Base-by-base conservation (phyloP, 2,797 vertebrate genomes). In the Oryzias sinensis region DNA sequence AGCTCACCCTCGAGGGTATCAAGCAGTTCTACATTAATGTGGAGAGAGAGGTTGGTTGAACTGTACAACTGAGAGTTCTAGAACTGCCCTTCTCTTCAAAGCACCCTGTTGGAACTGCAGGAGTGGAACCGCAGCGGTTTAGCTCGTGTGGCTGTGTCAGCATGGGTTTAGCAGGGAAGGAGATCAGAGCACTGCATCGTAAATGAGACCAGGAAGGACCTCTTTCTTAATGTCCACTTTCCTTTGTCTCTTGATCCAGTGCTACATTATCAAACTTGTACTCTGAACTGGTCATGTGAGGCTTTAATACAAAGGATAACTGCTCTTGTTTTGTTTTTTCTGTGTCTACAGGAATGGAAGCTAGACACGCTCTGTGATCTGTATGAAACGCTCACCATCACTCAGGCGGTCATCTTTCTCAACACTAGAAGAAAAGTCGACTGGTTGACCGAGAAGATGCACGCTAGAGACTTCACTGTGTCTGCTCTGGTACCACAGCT, bases 1-100 rank as follows among this genome's bases (percentile, higher is more conserved):
- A 99, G 84, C 93, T 99, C 77, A 98, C 97, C 77, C 93, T 99
- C 15, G 97, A 99, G 94, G 97, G 97, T 89, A 98, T 99, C 85
- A 98, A 98, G 89, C 97, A 98, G 14, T 99, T 99, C 91, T 99
- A 99, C 89, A 98, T 99, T 56, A 98, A 98, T 70, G 97, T 99
- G 65, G 97, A 99, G 72, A 89, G 95, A 90, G 97, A 99, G 96
- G 97, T 85, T 22, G 14, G 81, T 67, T 18, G 5, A 2, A 4
- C 22, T 2, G 8, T 29, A 14, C 46, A 3, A 18, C n/a, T 53
- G n/a, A 50, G 6, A 14, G 18, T 42, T 11, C 14, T 22, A 40
- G 9, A 14, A 8, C 8, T 13, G 2, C 46, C 70, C 88, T 90
- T 95, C 95, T 94, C 94, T 92, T 85, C 84, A 90, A 95, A 97